Percentiles rank a stretch among this genome's conserved stretches.
These are phyloP conservation scores for Rallus crepitans DNA, from an alignment of 2,797 vertebrate species.

Conservation along the genomic window DNA sequence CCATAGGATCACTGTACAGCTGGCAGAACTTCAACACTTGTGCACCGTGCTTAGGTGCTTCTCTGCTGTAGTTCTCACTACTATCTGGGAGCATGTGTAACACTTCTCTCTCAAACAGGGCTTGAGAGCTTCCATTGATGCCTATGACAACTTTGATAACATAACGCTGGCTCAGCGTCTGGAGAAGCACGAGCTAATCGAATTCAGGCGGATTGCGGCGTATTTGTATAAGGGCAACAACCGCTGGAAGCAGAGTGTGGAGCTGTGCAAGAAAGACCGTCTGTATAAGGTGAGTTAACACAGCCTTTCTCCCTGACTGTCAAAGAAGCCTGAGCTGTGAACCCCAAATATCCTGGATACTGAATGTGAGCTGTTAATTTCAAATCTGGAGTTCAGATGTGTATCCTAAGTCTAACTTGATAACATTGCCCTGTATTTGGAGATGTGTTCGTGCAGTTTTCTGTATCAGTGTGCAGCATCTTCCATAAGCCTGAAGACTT, in stretches of 20 bases:
- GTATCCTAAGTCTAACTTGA: neutral
- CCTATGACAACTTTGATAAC: constrained; percentile 93
- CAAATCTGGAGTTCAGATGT: neutral
- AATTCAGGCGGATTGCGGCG: constrained; percentile 91
- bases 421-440: neutral
- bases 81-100: neutral
- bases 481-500: neutral
- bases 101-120: constrained; percentile 76
- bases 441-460: neutral
- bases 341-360: neutral
- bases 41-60: neutral
- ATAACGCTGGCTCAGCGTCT: constrained; percentile 89
- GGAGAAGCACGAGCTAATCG: constrained; percentile 92
- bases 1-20: neutral
- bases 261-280: constrained; percentile 93
- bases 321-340: neutral
- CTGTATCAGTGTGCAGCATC: neutral
- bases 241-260: constrained; percentile 93
- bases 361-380: neutral
- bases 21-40: neutral
- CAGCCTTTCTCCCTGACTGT: neutral
- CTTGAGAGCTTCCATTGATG: constrained; percentile 90
- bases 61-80: neutral
- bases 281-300: constrained; percentile 85
- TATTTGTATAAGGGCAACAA: constrained; percentile 92